Base-by-base conservation (phyloP, 2,888 invertebrate species). In the Pachydiplax longipennis region DNA sequence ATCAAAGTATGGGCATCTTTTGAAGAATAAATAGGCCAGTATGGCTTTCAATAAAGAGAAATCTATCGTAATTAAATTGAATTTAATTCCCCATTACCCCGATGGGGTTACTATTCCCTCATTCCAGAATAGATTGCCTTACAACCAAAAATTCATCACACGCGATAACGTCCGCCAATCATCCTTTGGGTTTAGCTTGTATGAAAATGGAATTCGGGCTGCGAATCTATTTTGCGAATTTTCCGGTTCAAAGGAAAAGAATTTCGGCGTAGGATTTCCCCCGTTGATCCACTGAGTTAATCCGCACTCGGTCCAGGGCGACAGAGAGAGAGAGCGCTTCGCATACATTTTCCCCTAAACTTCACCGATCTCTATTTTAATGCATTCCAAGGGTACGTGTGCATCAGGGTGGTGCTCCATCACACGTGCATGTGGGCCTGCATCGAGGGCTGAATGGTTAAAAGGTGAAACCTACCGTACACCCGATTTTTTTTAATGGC, bases 311-410 rank as follows among this genome's bases (percentile, higher is more conserved):
- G 58, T 53, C 53, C 37, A 22, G 37, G 4, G 87, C 37, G 40
- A 87, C 12, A 37, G 61, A 40, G 44, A 44, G 44, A 8, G 44
- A 44, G 18, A 83, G 83, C 2, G 58, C 22, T 18, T 40, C 87
- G 61, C 61, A 87, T 61, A 87, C 35, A 87, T 65, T 87, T 87
- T 87, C 58, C 61, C 87, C 87, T 37, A 37, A 22, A 61, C 61
- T 87, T 87, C 87, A 87, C 87, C 15, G 61, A 87, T 35, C 22
- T 37, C 61, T 87, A 87, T 87, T 87, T 87, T 87, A 87, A 65
- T 37, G 65, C 61, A 87, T 87, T 87, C 61, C 87, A 37, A 87
- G 61, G 31, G 87, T 10, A 1, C 48, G 65, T 61, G 83, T 83
- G 58, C 35, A 53, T 35, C 22, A 31, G 61, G 31, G 73, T 37